Conservation (phyloP, 2,888 invertebrate genomes). For the Nematopogon swammerdamellus region DNA sequence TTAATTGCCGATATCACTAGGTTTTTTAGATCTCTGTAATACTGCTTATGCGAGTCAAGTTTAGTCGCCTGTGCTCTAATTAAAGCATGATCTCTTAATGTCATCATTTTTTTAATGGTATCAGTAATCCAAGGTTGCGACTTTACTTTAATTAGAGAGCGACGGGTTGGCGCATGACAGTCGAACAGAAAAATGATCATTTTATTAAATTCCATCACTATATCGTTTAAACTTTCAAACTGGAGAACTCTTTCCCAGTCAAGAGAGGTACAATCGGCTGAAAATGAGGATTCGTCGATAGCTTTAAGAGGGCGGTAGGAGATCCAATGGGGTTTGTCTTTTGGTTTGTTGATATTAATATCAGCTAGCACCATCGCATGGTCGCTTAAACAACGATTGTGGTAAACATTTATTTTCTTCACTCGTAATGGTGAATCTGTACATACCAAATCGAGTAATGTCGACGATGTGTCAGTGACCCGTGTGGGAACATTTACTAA, state of each 20-base stretch:
- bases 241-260: neutral
- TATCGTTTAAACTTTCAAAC: neutral
- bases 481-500: neutral
- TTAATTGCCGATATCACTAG: neutral
- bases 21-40: slow-evolving; percentile 3
- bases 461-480: neutral
- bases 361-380: neutral
- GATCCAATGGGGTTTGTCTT: neutral
- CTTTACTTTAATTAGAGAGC: neutral
- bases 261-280: too few relatives aligned
- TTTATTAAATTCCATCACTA: neutral
- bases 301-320: neutral
- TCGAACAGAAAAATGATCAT: neutral
- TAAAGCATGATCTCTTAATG: neutral
- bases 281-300: neutral
- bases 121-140: slow-evolving; percentile 1
- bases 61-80: neutral
- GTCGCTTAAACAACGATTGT: neutral
- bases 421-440: neutral
- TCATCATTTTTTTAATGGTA: slow-evolving; percentile 1
- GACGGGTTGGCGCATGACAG: neutral
- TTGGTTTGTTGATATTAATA: neutral
- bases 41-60: neutral
- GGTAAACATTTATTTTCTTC: neutral
- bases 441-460: neutral